Conservation (phyloP, 2,888 invertebrate species). For the Phasia obesa region DNA sequence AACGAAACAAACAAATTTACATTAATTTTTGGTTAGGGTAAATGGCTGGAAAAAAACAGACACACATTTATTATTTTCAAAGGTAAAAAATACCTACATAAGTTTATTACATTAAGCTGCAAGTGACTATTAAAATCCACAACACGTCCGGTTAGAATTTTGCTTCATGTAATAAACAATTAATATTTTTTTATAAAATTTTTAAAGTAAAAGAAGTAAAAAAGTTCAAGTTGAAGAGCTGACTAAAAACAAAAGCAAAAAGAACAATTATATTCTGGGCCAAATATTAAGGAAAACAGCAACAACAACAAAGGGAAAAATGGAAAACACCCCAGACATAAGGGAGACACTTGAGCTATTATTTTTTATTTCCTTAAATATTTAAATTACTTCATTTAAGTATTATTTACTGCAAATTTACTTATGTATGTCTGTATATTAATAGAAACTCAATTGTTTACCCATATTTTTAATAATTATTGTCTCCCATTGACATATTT, state of each 20-base stretch:
- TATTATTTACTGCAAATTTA: too few relatives aligned
- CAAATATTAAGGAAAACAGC: slow-evolving; percentile 14
- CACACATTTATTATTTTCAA: slow-evolving; percentile 1
- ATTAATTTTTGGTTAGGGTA: slow-evolving; percentile 51
- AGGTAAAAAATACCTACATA: too few relatives aligned
- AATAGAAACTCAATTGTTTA: neutral
- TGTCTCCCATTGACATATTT: neutral
- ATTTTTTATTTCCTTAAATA: neutral
- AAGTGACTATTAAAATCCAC: slow-evolving; percentile 44
- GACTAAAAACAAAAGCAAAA: neutral
- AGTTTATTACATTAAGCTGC: neutral
- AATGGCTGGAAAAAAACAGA: slow-evolving; percentile 3
- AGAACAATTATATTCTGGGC: slow-evolving; percentile 48
- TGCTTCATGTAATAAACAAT: slow-evolving; percentile 62
- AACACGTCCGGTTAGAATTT: slow-evolving; percentile 45
- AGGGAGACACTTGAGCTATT: slow-evolving; percentile 40
- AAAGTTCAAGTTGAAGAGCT: slow-evolving; percentile 67
- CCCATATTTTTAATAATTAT: slow-evolving; percentile 25
- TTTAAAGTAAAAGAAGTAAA: slow-evolving; percentile 20
- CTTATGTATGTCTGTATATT: neutral
- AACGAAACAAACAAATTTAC: slow-evolving; percentile 49
- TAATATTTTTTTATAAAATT: neutral
- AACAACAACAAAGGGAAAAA: slow-evolving; percentile 34
- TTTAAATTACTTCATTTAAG: neutral
- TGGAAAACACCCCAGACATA: slow-evolving; percentile 66